These are phyloP conservation scores for Yponomeuta sedellus DNA, from an alignment of 2,888 invertebrate genomes.

Conservation along the genomic window DNA sequence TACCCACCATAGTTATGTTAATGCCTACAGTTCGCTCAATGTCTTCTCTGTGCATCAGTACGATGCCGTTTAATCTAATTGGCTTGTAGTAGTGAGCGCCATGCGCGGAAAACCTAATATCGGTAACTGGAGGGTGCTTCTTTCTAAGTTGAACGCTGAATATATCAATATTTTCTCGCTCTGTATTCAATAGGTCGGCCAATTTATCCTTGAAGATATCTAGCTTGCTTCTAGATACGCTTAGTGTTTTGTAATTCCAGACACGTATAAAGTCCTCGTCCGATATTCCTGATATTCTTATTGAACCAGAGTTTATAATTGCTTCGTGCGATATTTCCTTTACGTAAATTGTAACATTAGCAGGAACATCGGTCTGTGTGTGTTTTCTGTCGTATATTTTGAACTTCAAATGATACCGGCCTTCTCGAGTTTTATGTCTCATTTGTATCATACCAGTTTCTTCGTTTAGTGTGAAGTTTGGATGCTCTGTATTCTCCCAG, in stretches of 20 bases:
- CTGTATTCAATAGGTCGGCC: slow-evolving; percentile 88
- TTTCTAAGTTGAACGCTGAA: slow-evolving; percentile 95
- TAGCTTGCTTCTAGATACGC: slow-evolving; percentile 89
- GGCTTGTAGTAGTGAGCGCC: slow-evolving; percentile 97
- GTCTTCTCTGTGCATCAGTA: slow-evolving; percentile 94
- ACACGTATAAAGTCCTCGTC: slow-evolving; percentile 97
- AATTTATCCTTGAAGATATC: slow-evolving; percentile 93
- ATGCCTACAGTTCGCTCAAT: slow-evolving; percentile 96
- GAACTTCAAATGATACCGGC: slow-evolving; percentile 86
- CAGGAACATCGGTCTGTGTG: slow-evolving; percentile 95
- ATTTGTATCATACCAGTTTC: slow-evolving; percentile 97
- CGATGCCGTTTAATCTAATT: slow-evolving; percentile 94
- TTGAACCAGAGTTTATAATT: slow-evolving; percentile 95
- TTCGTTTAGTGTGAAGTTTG: slow-evolving; percentile 90
- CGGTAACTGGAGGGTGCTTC: slow-evolving; percentile 92
- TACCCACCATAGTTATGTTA: slow-evolving; percentile 98
- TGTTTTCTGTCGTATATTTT: slow-evolving; percentile 96
- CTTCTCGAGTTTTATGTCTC: slow-evolving; percentile 93
- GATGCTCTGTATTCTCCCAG: slow-evolving; percentile 92
- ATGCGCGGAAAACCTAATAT: slow-evolving; percentile 95
- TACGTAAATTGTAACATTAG: slow-evolving; percentile 97
- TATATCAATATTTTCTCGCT: slow-evolving; percentile 93
- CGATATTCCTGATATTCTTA: slow-evolving; percentile 93
- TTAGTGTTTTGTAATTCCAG: slow-evolving; percentile 93
- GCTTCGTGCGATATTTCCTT: slow-evolving; percentile 97